Base-by-base conservation (phyloP, 2,797 vertebrate genomes). In the Nasua narica region DNA sequence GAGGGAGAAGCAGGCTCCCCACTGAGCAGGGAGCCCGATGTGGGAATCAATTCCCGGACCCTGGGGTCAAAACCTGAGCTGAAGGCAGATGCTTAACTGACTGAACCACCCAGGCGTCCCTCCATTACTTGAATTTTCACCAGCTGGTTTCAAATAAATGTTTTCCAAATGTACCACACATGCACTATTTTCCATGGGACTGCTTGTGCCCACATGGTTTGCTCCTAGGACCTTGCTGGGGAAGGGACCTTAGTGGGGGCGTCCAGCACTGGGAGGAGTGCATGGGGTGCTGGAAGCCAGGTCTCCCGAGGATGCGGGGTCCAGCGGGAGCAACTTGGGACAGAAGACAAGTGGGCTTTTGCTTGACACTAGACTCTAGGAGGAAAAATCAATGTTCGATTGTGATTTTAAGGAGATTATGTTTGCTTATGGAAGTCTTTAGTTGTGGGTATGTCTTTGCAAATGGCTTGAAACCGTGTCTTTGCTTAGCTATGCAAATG, bases 401-500 rank as follows among this genome's bases (percentile, higher is more conserved):
- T 87, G 27, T 79, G 27, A n/a, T 58, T 96, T 85, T 93, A 87
- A 79, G 32, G 43, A 84, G 43, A 72, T 50, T 50, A 5, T 21
- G 3, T 81, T 93, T 95, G 37, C 5, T 72, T 92, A 76, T 58
- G 79, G 37, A 86, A 62, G 19, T 12, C 25, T 29, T 87, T 72
- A 77, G n/a, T 62, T 37, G 78, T 35, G 40, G 54, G 19, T 46
- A 72, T 48, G 88, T 86, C 78, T 90, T 82, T 94, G 43, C 29
- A 70, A 27, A 83, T 77, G 85, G 48, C 77, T 82, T 58, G 60
- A 76, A 95, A 76, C 54, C 1, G 0, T 2, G 1, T 43, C 84
- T 94, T 83, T 74, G 52, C 6, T 74, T 81, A 78, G n/a, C 62
- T 87, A 87, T 32, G 32, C 76, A 94, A 92, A 70, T 46, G 32